Conservation (phyloP, 2,113 vertebrate species). For the Hyperopisus bebe region DNA sequence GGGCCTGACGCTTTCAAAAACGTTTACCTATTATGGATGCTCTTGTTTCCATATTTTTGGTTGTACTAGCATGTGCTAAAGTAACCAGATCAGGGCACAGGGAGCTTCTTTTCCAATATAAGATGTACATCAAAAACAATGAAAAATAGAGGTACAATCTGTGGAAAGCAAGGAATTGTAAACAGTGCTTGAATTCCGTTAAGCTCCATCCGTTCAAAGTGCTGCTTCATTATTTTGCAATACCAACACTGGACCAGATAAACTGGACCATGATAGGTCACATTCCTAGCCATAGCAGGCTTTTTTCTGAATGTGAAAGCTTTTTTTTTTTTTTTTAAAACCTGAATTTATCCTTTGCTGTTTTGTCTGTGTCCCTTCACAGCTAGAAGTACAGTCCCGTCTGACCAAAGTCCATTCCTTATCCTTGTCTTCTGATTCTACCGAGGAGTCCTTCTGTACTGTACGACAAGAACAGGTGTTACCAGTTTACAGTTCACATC, state of each 20-base stretch:
- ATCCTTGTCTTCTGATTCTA: constrained; percentile 64
- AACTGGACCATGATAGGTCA: neutral
- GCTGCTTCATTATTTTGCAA: neutral
- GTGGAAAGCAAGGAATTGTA: neutral
- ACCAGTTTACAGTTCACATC: neutral
- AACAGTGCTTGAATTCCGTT: neutral
- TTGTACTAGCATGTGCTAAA: neutral
- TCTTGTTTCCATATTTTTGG: neutral
- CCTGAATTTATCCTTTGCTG: neutral
- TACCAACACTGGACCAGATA: neutral
- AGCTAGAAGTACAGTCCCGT: constrained; percentile 47
- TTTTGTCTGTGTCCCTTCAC: constrained; percentile 24
- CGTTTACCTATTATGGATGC: neutral
- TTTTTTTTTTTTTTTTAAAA: neutral
- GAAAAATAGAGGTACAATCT: neutral
- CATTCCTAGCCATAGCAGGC: neutral
- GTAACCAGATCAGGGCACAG: neutral
- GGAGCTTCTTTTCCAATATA: neutral
- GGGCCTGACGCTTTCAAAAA: neutral
- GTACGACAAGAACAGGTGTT: constrained; percentile 63
- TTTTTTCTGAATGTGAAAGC: neutral
- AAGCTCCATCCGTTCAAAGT: neutral
- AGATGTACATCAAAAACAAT: neutral
- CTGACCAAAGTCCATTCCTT: constrained; percentile 63
- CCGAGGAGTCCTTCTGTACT: constrained; percentile 61